Percentiles rank a stretch among this genome's conserved stretches.
These are phyloP conservation scores for Coracias cyanogaster DNA, from an alignment of 2,797 vertebrate genomes.

Conservation along the genomic window DNA sequence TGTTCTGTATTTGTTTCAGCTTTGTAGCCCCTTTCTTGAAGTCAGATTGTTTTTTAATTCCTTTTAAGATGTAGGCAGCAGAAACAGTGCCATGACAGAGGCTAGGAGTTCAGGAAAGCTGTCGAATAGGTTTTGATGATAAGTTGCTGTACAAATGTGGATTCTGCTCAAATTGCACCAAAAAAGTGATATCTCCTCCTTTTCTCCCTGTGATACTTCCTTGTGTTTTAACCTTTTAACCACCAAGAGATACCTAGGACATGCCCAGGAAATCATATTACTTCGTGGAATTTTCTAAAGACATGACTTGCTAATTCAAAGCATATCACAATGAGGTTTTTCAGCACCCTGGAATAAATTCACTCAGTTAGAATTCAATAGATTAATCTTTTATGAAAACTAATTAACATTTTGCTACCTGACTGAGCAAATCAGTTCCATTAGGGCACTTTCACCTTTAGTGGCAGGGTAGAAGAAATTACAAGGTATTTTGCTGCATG, in stretches of 20 bases:
- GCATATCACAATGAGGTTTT: not conserved
- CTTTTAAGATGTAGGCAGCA: not conserved
- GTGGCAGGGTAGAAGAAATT: not conserved
- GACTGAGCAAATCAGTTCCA: constrained; percentile 18
- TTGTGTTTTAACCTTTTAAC: not conserved
- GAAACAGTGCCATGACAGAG: not conserved
- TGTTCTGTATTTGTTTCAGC: accelerated
- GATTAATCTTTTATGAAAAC: constrained; percentile 40
- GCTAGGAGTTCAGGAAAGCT: not conserved
- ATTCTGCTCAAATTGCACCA: not conserved
- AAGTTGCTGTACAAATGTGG: not conserved
- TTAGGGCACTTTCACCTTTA: not conserved
- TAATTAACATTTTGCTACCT: constrained; percentile 44
- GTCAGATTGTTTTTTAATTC: not conserved
- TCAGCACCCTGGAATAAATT: not conserved
- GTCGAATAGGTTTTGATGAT: not conserved
- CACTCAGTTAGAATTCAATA: not conserved
- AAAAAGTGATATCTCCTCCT: not conserved
- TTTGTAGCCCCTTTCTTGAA: not conserved
- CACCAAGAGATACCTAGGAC: not conserved
- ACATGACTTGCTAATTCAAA: not conserved
- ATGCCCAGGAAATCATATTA: not conserved
- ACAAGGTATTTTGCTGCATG: not conserved
- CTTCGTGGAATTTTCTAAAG: not conserved
- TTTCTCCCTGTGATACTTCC: not conserved